Percentiles rank a stretch among this genome's conserved stretches.
Evolutionary conservation across 2,113 vertebrate species (phyloP).

Genomic region (Chionomys nivalis): DNA sequence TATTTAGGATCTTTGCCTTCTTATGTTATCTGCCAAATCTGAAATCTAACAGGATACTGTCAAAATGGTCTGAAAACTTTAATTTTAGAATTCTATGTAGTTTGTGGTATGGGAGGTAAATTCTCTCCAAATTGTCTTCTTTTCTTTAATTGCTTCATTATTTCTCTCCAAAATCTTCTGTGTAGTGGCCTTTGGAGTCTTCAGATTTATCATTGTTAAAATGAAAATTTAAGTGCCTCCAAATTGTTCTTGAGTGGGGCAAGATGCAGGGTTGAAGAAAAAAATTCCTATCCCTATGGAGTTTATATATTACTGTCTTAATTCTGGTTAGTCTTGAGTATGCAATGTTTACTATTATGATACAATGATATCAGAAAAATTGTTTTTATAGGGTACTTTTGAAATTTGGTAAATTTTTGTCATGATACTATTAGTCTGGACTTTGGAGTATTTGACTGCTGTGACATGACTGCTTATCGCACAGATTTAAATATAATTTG

Average conservation of each 20-base stretch:
- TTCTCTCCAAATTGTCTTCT: conserved; percentile 16
- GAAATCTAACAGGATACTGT: conserved; percentile 7
- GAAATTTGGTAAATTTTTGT: conserved; percentile 33
- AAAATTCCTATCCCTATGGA: neutral
- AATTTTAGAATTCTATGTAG: neutral
- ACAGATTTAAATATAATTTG: conserved; percentile 14
- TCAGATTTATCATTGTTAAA: neutral
- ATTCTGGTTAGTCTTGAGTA: conserved; percentile 28
- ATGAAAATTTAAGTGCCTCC: conserved; percentile 14
- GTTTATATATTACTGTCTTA: conserved; percentile 23
- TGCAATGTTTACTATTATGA: neutral
- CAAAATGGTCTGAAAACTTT: conserved; percentile 4
- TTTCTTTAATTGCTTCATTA: neutral
- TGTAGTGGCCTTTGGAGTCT: neutral
- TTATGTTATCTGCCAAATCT: neutral
- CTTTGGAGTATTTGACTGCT: neutral
- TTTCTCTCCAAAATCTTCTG: conserved; percentile 38
- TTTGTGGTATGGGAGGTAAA: neutral
- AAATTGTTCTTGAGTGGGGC: neutral
- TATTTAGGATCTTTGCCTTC: neutral
- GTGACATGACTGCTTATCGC: neutral
- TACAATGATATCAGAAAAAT: neutral
- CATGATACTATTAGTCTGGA: neutral
- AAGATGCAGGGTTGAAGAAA: neutral
- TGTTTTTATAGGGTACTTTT: conserved; percentile 5